These are phyloP conservation scores for Norana najaformis DNA, from an alignment of 2,888 invertebrate species.

Conservation along the genomic window DNA sequence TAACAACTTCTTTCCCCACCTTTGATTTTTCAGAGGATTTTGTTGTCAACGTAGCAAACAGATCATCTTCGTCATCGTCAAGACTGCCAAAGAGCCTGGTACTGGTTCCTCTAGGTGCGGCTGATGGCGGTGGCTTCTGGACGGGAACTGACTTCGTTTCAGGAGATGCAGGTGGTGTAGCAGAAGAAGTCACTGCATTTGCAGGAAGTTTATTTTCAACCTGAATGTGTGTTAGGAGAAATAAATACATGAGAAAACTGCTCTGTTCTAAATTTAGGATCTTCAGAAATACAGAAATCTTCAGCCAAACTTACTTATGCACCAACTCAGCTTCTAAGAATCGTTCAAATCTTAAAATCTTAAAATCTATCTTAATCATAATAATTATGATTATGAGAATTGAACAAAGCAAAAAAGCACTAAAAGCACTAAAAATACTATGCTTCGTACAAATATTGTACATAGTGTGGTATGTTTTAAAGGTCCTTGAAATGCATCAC, in stretches of 20 bases:
- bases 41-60: neutral
- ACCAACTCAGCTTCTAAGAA: too few relatives aligned
- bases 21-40: slow-evolving; percentile 7
- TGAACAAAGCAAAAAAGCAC: too few relatives aligned
- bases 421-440: too few relatives aligned
- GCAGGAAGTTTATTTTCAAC: neutral
- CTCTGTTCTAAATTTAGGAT: neutral
- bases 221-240: neutral
- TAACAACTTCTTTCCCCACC: neutral
- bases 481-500: neutral
- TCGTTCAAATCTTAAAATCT: too few relatives aligned
- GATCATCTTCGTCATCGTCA: slow-evolving; percentile 19
- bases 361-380: neutral
- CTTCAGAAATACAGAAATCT: too few relatives aligned
- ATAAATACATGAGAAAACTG: neutral
- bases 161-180: neutral
- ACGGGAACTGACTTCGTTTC: neutral
- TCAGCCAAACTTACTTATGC: too few relatives aligned
- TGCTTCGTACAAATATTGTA: too few relatives aligned
- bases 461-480: too few relatives aligned
- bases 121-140: neutral
- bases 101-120: neutral
- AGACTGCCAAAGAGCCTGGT: slow-evolving; percentile 8
- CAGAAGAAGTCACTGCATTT: neutral
- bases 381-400: too few relatives aligned